A percentile compares a stretch with the other conserved stretches of the same genome.
Conservation (phyloP, 2,888 invertebrate genomes). For the Odontothrips loti region DNA sequence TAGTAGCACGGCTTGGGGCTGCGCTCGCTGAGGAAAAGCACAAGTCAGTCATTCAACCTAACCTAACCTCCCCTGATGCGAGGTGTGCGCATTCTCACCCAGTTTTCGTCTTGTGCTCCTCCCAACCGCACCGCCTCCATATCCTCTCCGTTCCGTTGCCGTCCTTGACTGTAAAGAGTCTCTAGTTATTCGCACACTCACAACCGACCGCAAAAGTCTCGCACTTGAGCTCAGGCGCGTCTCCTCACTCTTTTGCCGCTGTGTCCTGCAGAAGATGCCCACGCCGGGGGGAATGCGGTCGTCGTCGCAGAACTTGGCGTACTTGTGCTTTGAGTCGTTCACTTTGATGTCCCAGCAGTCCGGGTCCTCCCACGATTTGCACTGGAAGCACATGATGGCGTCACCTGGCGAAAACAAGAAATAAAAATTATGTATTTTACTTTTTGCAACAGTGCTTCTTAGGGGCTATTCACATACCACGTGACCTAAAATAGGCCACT, state of each 20-base stretch:
- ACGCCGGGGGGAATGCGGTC: constrained; percentile 30
- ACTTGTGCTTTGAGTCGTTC: constrained; percentile 42
- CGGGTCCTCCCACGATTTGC: constrained; percentile 48
- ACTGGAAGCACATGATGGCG: constrained; percentile 45
- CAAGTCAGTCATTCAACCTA: neutral
- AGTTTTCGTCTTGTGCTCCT: constrained; percentile 30
- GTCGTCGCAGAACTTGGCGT: constrained; percentile 38
- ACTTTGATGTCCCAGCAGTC: constrained; percentile 48
- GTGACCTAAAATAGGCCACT: no score
- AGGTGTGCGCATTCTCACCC: neutral
- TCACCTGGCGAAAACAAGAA: neutral
- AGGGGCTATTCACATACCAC: no score
- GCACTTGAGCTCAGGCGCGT: no score
- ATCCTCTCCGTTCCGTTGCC: constrained; percentile 31
- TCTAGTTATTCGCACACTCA: neutral
- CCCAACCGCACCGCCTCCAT: constrained; percentile 41
- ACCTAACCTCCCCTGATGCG: no score
- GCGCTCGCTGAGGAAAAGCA: neutral
- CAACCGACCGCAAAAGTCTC: no score
- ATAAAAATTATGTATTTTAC: no score
- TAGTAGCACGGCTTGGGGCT: constrained; percentile 34
- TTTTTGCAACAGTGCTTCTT: no score
- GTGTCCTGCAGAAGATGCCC: constrained; percentile 47
- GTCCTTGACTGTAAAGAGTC: constrained; percentile 33
- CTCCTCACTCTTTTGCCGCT: constrained; percentile 47